A percentile compares a stretch with the other conserved stretches of the same genome.
These are phyloP conservation scores for Nymphalis io DNA, from an alignment of 1,140 invertebrate genomes.

Conservation along the genomic window DNA sequence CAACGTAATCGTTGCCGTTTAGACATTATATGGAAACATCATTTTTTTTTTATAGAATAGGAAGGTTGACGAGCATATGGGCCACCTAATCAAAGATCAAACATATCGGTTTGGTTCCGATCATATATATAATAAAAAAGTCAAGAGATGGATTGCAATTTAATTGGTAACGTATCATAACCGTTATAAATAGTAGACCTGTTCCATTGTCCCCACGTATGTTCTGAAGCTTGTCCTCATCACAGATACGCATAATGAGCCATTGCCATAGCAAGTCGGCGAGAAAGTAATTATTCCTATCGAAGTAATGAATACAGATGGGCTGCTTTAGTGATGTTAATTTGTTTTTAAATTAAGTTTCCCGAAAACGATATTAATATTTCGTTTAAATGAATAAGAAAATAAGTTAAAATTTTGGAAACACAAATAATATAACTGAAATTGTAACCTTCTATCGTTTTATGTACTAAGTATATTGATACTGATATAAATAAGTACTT, in stretches of 20 bases:
- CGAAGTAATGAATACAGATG: slow-evolving; percentile 12
- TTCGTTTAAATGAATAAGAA: not conserved
- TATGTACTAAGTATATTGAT: not conserved
- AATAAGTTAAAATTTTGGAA: not conserved
- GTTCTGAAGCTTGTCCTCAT: not conserved
- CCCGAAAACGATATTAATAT: not conserved
- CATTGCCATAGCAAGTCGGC: not conserved
- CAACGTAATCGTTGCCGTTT: too few species aligned
- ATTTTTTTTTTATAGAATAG: too few species aligned
- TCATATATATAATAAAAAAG: too few species aligned
- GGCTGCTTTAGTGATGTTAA: slow-evolving; percentile 6
- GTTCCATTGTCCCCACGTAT: too few species aligned
- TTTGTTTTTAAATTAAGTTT: slow-evolving; percentile 9
- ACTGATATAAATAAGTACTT: too few species aligned
- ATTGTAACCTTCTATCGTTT: not conserved
- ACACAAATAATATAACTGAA: not conserved
- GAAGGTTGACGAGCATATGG: too few species aligned
- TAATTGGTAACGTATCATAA: too few species aligned
- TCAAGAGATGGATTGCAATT: too few species aligned
- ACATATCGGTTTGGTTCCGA: too few species aligned
- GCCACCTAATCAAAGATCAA: too few species aligned
- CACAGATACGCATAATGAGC: slow-evolving; percentile 6
- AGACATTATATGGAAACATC: too few species aligned
- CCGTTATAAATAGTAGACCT: too few species aligned
- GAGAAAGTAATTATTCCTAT: slow-evolving; percentile 13